Percentiles rank a stretch among this genome's conserved stretches.
These are phyloP conservation scores for Callimorpha dominula DNA, from an alignment of 2,888 invertebrate genomes.

Conservation along the genomic window DNA sequence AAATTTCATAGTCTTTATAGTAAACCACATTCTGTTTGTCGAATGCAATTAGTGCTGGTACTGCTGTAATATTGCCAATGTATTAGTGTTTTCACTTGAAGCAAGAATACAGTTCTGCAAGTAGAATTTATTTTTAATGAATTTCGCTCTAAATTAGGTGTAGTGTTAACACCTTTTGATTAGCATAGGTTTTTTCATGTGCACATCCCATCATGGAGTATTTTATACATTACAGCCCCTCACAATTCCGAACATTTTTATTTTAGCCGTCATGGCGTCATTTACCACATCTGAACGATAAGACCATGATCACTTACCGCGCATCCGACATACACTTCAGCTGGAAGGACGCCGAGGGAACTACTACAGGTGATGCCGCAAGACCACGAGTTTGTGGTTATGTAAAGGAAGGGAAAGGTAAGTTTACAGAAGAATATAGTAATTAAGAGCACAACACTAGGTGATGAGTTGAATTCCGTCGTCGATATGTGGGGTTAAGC, in stretches of 20 bases:
- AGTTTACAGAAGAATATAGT: not conserved
- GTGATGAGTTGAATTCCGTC: not conserved
- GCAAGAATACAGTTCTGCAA: too few species aligned
- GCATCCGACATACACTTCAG: constrained; percentile 95
- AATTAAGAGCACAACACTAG: not conserved
- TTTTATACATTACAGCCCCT: not conserved
- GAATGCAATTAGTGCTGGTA: too few species aligned
- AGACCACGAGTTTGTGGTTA: constrained; percentile 93
- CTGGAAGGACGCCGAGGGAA: constrained; percentile 88
- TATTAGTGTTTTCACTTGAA: too few species aligned
- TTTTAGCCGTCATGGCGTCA: constrained; percentile 97
- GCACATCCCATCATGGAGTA: not conserved
- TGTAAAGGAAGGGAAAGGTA: constrained; percentile 92
- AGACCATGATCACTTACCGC: constrained; percentile 96
- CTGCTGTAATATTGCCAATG: too few species aligned
- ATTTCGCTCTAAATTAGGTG: too few species aligned
- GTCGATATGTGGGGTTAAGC: not conserved
- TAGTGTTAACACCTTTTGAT: too few species aligned
- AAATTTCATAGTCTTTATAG: too few species aligned
- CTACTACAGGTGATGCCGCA: constrained; percentile 61
- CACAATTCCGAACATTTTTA: not conserved
- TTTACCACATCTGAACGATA: constrained; percentile 90
- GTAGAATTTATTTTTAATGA: too few species aligned
- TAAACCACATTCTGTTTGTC: too few species aligned
- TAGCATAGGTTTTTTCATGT: not conserved